A percentile compares a stretch with the other conserved stretches of the same genome.
These are phyloP conservation scores for Pangasius sanitwongsei DNA, from an alignment of 2,797 vertebrate genomes.

Conservation along the genomic window DNA sequence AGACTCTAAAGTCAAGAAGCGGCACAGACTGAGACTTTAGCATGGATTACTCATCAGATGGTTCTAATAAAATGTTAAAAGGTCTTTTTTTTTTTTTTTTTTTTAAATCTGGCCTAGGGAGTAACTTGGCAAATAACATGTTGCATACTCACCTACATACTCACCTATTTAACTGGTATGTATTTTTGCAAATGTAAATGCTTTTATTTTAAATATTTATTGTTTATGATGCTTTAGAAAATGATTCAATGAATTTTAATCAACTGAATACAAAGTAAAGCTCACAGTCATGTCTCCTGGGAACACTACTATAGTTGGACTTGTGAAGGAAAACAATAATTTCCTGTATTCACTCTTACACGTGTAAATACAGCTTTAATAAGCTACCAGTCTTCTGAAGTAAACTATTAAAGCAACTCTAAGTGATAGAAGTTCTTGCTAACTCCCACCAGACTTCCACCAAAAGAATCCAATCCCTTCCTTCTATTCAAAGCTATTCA, in stretches of 20 bases:
- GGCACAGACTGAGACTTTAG: slow-evolving; percentile 68
- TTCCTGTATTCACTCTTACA: not conserved
- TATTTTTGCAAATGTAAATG: not conserved
- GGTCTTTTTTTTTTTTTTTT: slow-evolving; percentile 66
- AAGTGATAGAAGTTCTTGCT: not conserved
- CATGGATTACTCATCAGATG: slow-evolving; percentile 80
- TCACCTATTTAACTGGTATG: slow-evolving; percentile 72
- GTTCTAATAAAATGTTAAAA: slow-evolving; percentile 76
- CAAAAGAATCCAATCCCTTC: not conserved
- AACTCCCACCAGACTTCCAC: slow-evolving; percentile 1
- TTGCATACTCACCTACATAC: slow-evolving; percentile 74
- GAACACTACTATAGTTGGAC: not conserved
- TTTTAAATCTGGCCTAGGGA: slow-evolving; percentile 60
- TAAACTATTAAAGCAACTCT: not conserved
- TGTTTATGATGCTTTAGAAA: not conserved
- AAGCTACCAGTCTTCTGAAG: not conserved
- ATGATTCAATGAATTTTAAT: not conserved
- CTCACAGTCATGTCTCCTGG: not conserved
- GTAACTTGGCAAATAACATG: slow-evolving; percentile 64
- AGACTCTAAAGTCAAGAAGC: slow-evolving; percentile 75
- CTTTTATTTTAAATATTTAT: not conserved
- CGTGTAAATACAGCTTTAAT: slow-evolving; percentile 2
- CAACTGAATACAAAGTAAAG: not conserved
- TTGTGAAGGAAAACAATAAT: not conserved
- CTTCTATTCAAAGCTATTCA: slow-evolving; percentile 11